phyloP scores from a whole-genome alignment of 2,113 vertebrate genomes.

The Isurus oxyrinchus region DNA sequence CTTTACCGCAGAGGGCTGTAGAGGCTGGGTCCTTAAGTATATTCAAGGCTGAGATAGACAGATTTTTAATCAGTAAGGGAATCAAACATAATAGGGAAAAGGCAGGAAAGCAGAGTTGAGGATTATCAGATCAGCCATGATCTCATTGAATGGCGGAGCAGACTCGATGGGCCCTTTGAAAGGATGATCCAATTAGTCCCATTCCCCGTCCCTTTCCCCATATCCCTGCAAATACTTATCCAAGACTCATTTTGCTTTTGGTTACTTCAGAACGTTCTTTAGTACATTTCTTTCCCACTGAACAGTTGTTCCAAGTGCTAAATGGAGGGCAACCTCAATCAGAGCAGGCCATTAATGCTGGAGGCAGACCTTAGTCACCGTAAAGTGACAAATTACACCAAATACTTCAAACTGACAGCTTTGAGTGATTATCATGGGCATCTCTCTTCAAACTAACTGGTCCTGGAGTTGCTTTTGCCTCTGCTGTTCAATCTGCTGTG shows the following conservation, averaged over 20 bases:
- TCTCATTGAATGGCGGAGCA: too few relatives aligned
- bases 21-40: too few relatives aligned
- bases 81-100: too few relatives aligned
- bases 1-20: too few relatives aligned
- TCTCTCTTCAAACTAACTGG: neutral
- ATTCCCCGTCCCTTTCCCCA: neutral
- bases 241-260: neutral
- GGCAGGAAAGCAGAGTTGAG: too few relatives aligned
- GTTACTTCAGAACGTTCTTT: neutral
- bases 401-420: neutral
- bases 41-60: too few relatives aligned
- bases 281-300: neutral
- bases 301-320: neutral
- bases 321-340: neutral
- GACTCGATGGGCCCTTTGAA: neutral
- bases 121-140: too few relatives aligned
- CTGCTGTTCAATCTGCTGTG: neutral
- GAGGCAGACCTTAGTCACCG: neutral
- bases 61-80: too few relatives aligned
- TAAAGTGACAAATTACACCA: slow-evolving; percentile 28
- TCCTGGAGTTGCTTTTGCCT: neutral
- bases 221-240: neutral
- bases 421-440: neutral
- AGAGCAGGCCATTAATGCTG: neutral
- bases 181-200: neutral